Percentiles rank a stretch among this genome's conserved stretches.
Evolutionary conservation across 2,797 vertebrate species (phyloP).

Genomic region (Triplophysa yarkandensis): DNA sequence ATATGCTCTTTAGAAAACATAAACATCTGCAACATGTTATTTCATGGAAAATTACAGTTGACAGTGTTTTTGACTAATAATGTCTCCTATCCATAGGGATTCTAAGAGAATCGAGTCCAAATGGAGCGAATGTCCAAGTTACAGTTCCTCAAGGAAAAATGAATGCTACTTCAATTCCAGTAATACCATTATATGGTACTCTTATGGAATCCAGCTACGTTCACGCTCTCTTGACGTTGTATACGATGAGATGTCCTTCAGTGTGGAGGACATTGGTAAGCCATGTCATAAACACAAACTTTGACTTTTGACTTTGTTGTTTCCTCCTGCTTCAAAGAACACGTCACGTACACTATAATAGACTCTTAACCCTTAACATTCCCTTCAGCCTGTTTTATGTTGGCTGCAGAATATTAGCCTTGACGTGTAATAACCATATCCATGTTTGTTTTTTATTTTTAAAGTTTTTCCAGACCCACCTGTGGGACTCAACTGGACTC

Average conservation of each 20-base stretch:
- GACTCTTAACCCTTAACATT: background rate
- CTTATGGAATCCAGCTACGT: conserved; percentile 83
- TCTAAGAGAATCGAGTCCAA: conserved; percentile 40
- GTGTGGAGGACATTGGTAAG: conserved; percentile 88
- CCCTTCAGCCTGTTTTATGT: background rate
- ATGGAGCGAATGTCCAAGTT: conserved; percentile 92
- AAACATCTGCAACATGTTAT: no score
- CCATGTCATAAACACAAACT: conserved; percentile 1
- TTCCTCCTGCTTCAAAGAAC: conserved; percentile 4
- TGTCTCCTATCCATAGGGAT: conserved; percentile 46
- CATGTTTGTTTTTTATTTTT: conserved; percentile 41
- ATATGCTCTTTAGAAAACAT: background rate
- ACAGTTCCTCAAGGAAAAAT: conserved; percentile 76
- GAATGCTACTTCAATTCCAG: conserved; percentile 90
- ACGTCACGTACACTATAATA: background rate
- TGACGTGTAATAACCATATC: background rate
- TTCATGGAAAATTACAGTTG: background rate
- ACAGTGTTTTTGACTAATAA: background rate
- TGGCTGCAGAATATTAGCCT: background rate
- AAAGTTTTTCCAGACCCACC: conserved; percentile 92
- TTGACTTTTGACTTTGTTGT: background rate
- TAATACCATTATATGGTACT: conserved; percentile 86
- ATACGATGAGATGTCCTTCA: conserved; percentile 82
- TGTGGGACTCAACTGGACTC: conserved; percentile 84
- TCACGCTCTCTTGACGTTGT: conserved; percentile 68